These are phyloP conservation scores for Macaca nemestrina DNA, from an alignment of 2,113 vertebrate species.

Conservation along the genomic window DNA sequence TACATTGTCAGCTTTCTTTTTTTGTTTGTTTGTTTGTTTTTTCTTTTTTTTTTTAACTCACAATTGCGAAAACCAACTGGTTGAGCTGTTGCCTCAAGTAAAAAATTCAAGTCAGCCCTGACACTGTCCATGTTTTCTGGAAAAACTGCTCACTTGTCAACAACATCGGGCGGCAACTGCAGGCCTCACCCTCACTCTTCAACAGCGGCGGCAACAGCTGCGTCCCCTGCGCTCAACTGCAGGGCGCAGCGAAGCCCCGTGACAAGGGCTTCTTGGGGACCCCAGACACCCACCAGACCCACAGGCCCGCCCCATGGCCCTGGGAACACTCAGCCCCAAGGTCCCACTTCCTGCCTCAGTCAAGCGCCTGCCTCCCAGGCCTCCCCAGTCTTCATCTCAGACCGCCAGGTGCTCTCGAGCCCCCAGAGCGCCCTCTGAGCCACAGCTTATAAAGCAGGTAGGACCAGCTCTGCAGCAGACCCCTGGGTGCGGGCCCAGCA, in stretches of 20 bases:
- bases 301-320: neutral
- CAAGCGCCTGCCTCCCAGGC: accelerated
- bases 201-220: neutral
- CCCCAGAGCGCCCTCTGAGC: accelerated
- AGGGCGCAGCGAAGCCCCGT: accelerated
- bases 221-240: accelerated
- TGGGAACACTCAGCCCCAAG: too few relatives aligned
- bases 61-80: neutral
- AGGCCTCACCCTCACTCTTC: accelerated
- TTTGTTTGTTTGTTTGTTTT: neutral
- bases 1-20: too few relatives aligned
- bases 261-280: too few relatives aligned
- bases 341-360: neutral
- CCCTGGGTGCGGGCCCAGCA: accelerated
- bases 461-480: neutral
- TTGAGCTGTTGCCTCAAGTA: accelerated
- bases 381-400: neutral
- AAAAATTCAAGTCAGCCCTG: neutral
- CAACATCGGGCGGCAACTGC: accelerated
- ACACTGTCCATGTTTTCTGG: accelerated
- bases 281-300: too few relatives aligned
- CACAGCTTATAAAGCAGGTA: too few relatives aligned
- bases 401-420: accelerated
- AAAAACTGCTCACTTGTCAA: neutral
- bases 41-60: neutral